Percentiles rank a stretch among this genome's conserved stretches.
Evolutionary conservation across 2,113 vertebrate genomes (phyloP).

Genomic region (Lycaon pictus): DNA sequence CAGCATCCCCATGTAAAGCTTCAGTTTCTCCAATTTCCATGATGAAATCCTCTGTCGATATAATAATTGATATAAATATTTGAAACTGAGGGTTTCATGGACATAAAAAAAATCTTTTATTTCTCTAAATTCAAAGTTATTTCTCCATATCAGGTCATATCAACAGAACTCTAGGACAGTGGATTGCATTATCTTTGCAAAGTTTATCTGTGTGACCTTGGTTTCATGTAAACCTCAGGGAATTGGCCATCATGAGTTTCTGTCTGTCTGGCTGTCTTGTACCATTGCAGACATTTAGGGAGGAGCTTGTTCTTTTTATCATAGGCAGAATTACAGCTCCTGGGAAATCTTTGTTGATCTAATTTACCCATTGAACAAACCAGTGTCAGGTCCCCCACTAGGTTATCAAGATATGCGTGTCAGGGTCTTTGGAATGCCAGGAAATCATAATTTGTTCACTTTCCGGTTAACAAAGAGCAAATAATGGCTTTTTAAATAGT

Average conservation of each 20-base stretch:
- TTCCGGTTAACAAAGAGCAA: not conserved
- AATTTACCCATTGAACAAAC: not conserved
- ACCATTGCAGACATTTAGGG: not conserved
- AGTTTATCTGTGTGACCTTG: not conserved
- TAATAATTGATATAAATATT: not conserved
- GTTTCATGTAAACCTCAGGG: not conserved
- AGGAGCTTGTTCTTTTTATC: not conserved
- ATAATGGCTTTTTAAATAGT: not conserved
- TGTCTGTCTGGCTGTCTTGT: not conserved
- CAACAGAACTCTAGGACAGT: not conserved
- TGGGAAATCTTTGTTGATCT: not conserved
- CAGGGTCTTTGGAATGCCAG: not conserved
- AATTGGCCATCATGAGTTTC: not conserved
- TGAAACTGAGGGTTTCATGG: not conserved
- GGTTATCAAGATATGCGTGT: not conserved
- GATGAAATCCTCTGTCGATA: not conserved
- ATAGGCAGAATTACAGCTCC: not conserved
- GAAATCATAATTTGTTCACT: not conserved
- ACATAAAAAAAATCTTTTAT: not conserved
- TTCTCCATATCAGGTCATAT: not conserved
- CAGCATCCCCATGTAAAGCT: not conserved
- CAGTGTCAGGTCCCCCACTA: not conserved
- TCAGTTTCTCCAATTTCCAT: not conserved
- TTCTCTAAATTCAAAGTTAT: slow-evolving; percentile 16
- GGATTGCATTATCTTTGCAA: not conserved